A percentile compares a stretch with the other conserved stretches of the same genome.
Evolutionary conservation across 1,140 invertebrate genomes (phyloP).

Genomic region (Lepidurus couesii): DNA sequence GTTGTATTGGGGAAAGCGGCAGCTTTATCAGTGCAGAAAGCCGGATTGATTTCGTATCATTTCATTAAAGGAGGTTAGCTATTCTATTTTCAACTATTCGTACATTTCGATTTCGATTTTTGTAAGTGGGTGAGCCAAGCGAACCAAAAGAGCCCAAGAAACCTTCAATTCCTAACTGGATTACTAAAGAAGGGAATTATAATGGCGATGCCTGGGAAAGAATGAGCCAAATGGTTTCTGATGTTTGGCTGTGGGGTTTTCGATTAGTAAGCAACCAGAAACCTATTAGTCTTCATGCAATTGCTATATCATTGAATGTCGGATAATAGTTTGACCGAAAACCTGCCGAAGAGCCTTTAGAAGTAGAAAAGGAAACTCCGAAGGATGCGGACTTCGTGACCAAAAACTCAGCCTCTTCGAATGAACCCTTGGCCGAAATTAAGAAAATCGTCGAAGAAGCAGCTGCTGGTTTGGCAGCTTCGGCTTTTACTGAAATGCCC

Average conservation of each 20-base stretch:
- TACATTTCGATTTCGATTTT: not conserved
- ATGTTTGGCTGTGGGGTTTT: conserved; percentile 32
- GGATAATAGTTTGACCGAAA: not conserved
- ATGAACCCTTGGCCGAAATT: not conserved
- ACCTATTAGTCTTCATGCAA: not conserved
- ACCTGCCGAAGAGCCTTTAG: not conserved
- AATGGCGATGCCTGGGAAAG: conserved; percentile 30
- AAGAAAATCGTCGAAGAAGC: conserved; percentile 4
- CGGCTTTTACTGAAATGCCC: not conserved
- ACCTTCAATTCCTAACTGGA: not conserved
- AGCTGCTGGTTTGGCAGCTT: conserved; percentile 4
- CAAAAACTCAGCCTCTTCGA: not conserved
- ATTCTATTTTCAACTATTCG: conserved; percentile 23
- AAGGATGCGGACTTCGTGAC: not conserved
- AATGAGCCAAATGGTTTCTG: conserved; percentile 29
- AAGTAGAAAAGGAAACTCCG: not conserved
- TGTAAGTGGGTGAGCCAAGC: not conserved
- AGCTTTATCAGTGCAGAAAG: conserved; percentile 15
- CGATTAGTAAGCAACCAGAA: conserved; percentile 13
- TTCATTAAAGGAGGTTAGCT: conserved; percentile 31
- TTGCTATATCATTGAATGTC: not conserved
- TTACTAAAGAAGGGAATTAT: conserved; percentile 19
- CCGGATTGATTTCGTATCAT: conserved; percentile 30
- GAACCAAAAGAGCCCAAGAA: conserved; percentile 7
- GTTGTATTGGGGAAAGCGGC: conserved; percentile 22